Conservation (phyloP, 1,140 invertebrate genomes). For the Heliconius hermathena region DNA sequence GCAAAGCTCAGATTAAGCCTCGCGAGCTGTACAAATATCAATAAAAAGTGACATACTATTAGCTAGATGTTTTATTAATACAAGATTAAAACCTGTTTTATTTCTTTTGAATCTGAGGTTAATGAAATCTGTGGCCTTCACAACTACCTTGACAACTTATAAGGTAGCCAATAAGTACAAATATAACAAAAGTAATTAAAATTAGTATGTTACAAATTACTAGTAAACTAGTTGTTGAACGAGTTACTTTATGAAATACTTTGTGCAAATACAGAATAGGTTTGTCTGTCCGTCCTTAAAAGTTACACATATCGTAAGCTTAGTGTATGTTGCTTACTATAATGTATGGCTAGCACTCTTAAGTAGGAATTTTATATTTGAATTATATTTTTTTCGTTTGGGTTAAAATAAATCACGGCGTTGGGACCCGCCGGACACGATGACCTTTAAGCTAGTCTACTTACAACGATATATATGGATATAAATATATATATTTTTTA, state of each 20-base stretch:
- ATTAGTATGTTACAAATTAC: not conserved
- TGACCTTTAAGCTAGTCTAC: too few species aligned
- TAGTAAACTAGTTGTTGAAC: conserved; percentile 26
- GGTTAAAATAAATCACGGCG: too few species aligned
- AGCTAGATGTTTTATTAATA: not conserved
- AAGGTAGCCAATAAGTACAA: not conserved
- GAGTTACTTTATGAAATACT: conserved; percentile 34
- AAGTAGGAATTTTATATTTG: too few species aligned
- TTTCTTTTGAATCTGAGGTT: conserved; percentile 6
- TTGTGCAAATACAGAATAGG: not conserved
- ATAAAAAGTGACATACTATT: conserved; percentile 6
- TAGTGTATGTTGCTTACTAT: too few species aligned
- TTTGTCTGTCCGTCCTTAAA: not conserved
- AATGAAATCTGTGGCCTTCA: conserved; percentile 27
- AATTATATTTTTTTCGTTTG: too few species aligned
- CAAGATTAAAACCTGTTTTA: conserved; percentile 1
- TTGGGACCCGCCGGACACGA: too few species aligned
- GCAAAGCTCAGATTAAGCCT: too few species aligned
- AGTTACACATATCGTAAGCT: too few species aligned
- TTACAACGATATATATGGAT: too few species aligned
- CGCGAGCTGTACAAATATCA: not conserved
- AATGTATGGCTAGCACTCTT: not conserved
- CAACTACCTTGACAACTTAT: not conserved
- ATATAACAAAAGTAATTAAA: not conserved
- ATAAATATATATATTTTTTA: too few species aligned